Base-by-base conservation (phyloP, 1,140 invertebrate species). In the Eulimnadia texana region DNA sequence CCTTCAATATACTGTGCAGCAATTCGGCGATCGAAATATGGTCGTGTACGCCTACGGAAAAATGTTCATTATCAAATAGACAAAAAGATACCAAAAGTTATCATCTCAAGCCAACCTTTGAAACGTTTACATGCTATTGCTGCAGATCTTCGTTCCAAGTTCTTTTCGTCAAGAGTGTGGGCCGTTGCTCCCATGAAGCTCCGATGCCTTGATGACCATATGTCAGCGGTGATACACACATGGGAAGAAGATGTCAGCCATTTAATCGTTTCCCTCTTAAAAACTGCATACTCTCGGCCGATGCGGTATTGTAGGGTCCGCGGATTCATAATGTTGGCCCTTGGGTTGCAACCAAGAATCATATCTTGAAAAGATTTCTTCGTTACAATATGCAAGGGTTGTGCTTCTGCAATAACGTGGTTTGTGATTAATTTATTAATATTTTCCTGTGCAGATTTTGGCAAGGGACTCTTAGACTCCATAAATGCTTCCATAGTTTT, bases 61-160 rank as follows among this genome's bases (percentile, higher is more conserved):
- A 52, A 11, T 19, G 23, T 52, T 11, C 23, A 16, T n/a, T 52
- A 11, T 52, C 19, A 52, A n/a, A 52, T 52, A 11, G 9, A 11
- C 10, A 42, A 9, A 16, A 6, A 9, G 33, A 16, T 42, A 42
- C 16, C 6, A 19, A 11, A 19, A 9, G 23, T n/a, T n/a, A n/a
- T n/a, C n/a, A n/a, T n/a, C n/a, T n/a, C n/a, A 52, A 52, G 23
- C 50, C 20, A 16, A 52, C 50, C 50, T 56, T 56, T 56, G 54
- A 56, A 56, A 6, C 54, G 24, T 28, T 56, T 56, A 10, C 54
- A 56, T 27, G 54, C 54, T 2, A 56, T 24, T 3, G 54, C 54
- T 19, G 27, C 27, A 19, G 54, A 56, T 56, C 27, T 56, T 28
- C 25, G 23, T 28, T 52, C 29, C 24, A 27, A 56, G 27, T 20